Evolutionary conservation across 2,888 invertebrate species (phyloP), one percentile per base, ranked within the genome.

Genomic region (Lasioglossum villosulum): DNA sequence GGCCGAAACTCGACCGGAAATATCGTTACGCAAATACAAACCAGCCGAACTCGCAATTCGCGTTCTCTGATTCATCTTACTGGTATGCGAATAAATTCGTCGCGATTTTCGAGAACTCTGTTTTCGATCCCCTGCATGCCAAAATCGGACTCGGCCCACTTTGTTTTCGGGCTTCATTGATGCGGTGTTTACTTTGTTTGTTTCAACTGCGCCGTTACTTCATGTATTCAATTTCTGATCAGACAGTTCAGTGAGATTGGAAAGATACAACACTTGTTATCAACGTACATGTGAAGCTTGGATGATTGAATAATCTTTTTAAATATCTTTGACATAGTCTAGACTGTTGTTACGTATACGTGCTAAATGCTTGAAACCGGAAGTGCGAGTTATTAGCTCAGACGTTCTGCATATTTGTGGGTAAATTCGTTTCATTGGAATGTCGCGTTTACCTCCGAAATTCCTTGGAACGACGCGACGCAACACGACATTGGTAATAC

Each of bases 11-110:
- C 10, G 48, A 77, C 75, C 83, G 82, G 82, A 88, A 75, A 84
- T 84, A 79, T 75, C 59, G 68, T 86, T 79, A 76, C 75, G 84
- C 83, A 86, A 91, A 90, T 88, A 83, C 83, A n/a, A 56, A 56
- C 56, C 56, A 86, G 81, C 72, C 66, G 73, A 85, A 75, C 73
- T 76, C 74, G 76, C 80, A 83, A 86, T 75, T 77, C 77, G 80
- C 71, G 78, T 39, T 39, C 72, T 59, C 39, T 90, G 90, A 91
- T 59, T 91, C 90, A 91, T 42, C 66, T 34, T 34, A 37, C 78
- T 87, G 90, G 91, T 80, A 90, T 72, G 89, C 84, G 79, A 86
- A 86, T 5, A 83, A 83, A 89, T 82, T 74, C 82, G 78, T 59
- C 79, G 80, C 76, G 80, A 63, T 79, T 90, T 84, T 88, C 81